A percentile compares a stretch with the other conserved stretches of the same genome.
These are phyloP conservation scores for Stenodera caucasica DNA, from an alignment of 2,888 invertebrate genomes.

Conservation along the genomic window DNA sequence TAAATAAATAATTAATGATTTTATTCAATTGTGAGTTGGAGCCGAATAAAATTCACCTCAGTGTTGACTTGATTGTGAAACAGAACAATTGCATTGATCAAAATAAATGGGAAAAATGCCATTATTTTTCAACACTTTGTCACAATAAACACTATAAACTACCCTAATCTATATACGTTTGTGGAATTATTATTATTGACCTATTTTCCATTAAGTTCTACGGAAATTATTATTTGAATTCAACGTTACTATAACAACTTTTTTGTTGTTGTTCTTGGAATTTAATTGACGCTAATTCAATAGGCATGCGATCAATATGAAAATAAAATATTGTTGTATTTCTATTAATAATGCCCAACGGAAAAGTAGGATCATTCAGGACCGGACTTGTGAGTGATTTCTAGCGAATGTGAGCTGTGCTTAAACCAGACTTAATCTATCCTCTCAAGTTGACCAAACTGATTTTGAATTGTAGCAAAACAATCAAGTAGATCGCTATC, in stretches of 20 bases:
- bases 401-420: no score
- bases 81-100: not conserved
- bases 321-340: no score
- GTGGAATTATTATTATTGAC: constrained; percentile 19
- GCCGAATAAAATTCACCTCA: no score
- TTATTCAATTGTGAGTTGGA: not conserved
- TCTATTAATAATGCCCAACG: no score
- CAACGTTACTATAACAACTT: constrained; percentile 25
- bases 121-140: not conserved
- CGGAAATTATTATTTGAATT: constrained; percentile 3
- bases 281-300: not conserved
- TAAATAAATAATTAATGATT: not conserved
- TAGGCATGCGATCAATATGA: not conserved
- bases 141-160: not conserved
- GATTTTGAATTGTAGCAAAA: constrained; percentile 69
- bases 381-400: no score
- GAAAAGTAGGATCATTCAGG: no score
- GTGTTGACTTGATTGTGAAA: not conserved
- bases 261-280: not conserved
- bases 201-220: constrained; percentile 14
- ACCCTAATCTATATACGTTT: not conserved
- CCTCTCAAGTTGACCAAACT: constrained; percentile 45
- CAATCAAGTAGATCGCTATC: constrained; percentile 68
- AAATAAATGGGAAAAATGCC: not conserved
- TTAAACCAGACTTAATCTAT: no score